Percentiles rank a stretch among this genome's conserved stretches.
phyloP scores from a whole-genome alignment of 2,113 vertebrate genomes.

The Lophura nycthemera region DNA sequence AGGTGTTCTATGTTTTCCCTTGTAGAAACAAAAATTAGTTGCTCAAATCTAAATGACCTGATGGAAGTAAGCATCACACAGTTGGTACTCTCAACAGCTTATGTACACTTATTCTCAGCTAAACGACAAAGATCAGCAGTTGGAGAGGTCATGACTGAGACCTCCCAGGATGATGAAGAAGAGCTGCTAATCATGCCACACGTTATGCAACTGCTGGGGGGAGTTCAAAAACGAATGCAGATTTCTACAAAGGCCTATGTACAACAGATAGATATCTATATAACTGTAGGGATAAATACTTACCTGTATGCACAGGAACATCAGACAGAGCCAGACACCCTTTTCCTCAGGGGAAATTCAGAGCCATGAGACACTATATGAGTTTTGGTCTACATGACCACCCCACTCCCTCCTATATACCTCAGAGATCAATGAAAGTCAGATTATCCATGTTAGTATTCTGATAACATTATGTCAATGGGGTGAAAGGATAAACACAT shows the following conservation, averaged over 20 bases:
- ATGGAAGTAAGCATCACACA: neutral
- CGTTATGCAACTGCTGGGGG: conserved; percentile 43
- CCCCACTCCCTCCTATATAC: conserved; percentile 1
- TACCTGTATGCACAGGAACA: conserved; percentile 64
- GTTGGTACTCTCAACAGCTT: neutral
- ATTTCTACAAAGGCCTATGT: conserved; percentile 47
- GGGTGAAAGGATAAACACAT: conserved; percentile 1
- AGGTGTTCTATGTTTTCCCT: neutral
- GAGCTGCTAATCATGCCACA: conserved; percentile 39
- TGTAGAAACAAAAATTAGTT: neutral
- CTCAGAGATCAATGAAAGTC: conserved; percentile 8
- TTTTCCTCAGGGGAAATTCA: conserved; percentile 64
- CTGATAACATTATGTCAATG: conserved; percentile 2
- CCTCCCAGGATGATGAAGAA: conserved; percentile 62
- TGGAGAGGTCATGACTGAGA: conserved; percentile 67
- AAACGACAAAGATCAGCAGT: conserved; percentile 25
- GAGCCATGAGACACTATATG: neutral
- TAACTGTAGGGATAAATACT: conserved; percentile 69
- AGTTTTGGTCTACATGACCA: conserved; percentile 54
- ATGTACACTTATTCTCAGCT: neutral
- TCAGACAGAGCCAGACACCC: conserved; percentile 58
- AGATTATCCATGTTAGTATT: conserved; percentile 17
- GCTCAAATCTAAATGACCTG: neutral
- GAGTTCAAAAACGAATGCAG: conserved; percentile 35
- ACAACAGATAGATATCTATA: conserved; percentile 57